These are phyloP conservation scores for Cisticola juncidis DNA, from an alignment of 2,113 vertebrate genomes.

Conservation along the genomic window DNA sequence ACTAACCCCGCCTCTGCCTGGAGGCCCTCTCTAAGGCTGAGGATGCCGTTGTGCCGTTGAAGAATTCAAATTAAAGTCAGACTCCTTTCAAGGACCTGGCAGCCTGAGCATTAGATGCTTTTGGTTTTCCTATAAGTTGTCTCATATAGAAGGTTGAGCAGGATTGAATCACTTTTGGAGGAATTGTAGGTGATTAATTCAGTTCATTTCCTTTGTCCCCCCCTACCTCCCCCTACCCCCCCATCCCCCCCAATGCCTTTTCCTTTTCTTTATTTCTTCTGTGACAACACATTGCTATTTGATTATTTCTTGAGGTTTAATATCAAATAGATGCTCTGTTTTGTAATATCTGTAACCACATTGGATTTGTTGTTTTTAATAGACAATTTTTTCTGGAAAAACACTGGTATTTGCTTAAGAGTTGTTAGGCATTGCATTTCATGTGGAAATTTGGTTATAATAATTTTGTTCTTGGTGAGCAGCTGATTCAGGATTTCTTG, in stretches of 20 bases:
- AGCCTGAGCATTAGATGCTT: not conserved
- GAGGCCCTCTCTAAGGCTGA: not conserved
- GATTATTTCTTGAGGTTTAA: not conserved
- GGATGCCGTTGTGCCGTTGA: not conserved
- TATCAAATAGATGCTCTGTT: not conserved
- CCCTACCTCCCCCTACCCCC: rapidly evolving
- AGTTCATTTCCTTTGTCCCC: not conserved
- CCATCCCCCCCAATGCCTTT: rapidly evolving
- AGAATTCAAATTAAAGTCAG: not conserved
- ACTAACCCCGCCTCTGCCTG: not conserved
- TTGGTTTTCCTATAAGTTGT: not conserved
- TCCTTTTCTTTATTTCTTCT: not conserved
- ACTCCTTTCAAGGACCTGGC: not conserved
- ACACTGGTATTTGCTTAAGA: not conserved
- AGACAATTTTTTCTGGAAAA: not conserved
- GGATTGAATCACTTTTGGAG: not conserved
- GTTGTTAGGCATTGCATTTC: not conserved
- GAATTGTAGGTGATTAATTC: not conserved
- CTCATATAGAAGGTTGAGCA: not conserved
- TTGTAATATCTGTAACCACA: not conserved
- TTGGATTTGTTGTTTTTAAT: not conserved
- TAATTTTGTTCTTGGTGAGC: not conserved
- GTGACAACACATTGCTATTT: not conserved
- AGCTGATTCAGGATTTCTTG: constrained; percentile 16
- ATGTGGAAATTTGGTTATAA: not conserved